Evolutionary conservation across 2,888 invertebrate genomes (phyloP).

Genomic region (Sarcophaga variegata): DNA sequence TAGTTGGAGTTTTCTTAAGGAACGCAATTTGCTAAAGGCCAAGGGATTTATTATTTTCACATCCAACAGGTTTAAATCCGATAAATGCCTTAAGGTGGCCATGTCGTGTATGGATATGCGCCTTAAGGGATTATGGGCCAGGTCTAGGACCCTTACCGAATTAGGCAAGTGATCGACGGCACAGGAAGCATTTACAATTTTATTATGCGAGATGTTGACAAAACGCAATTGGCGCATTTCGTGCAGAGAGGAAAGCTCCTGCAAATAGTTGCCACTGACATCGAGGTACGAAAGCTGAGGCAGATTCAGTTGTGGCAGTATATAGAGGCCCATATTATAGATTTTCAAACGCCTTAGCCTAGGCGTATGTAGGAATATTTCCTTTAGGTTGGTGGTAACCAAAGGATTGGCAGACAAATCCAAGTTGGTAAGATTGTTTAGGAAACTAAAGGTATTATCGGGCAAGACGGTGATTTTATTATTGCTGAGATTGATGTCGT

Average conservation of each 20-base stretch:
- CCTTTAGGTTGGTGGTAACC: conserved; percentile 92
- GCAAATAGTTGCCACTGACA: conserved; percentile 89
- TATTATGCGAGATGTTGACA: conserved; percentile 90
- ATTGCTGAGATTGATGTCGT: conserved; percentile 89
- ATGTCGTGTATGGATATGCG: conserved; percentile 85
- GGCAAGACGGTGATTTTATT: conserved; percentile 93
- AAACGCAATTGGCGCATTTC: conserved; percentile 87
- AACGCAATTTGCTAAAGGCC: conserved; percentile 87
- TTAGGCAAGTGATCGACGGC: conserved; percentile 88
- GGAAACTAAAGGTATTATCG: conserved; percentile 93
- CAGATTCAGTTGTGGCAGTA: conserved; percentile 89
- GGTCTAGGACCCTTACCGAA: conserved; percentile 88
- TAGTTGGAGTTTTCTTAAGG: conserved; percentile 88
- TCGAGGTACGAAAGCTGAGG: conserved; percentile 90
- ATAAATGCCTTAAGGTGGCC: conserved; percentile 85
- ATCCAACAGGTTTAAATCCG: conserved; percentile 88
- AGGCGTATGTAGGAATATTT: conserved; percentile 93
- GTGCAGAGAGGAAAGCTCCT: conserved; percentile 87
- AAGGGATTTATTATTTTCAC: conserved; percentile 89
- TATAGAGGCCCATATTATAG: conserved; percentile 89
- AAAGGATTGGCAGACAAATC: conserved; percentile 91
- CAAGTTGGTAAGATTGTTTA: conserved; percentile 89
- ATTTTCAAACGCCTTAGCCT: conserved; percentile 90
- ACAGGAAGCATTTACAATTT: conserved; percentile 88
- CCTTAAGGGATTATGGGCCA: conserved; percentile 92